Base-by-base conservation (phyloP, 2,888 invertebrate genomes). In the Sinopyrophorus schimmeli region DNA sequence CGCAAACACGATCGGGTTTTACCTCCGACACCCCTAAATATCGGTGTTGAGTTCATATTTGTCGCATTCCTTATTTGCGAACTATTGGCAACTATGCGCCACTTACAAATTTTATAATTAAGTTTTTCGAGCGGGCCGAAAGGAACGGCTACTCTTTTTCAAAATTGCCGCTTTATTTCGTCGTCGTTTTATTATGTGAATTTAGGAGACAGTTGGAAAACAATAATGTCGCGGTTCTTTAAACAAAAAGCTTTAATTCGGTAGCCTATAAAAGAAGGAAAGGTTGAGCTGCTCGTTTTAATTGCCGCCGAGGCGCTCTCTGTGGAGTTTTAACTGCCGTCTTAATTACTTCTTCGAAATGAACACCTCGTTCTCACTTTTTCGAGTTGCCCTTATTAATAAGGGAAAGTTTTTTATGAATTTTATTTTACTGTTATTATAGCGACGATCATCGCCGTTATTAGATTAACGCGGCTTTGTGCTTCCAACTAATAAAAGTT, bases 31-130 rank as follows among this genome's bases (percentile, higher is more conserved):
- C 48, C 55, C 54, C 59, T 50, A 64, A 68, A 68, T 67, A 67
- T 65, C 60, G 50, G 61, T 56, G 65, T 41, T 56, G 63, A 66
- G 66, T 68, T 66, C 60, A 68, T 69, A 68, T 68, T 68, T 67
- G 67, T 66, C 67, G 67, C 68, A 69, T 66, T 64, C 66, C 66
- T 63, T 61, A 32, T 37, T 59, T 58, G 63, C 63, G 63, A 66
- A 64, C 63, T 55, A 55, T 64, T 54, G 65, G 59, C 65, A 69
- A 68, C 66, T 68, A 69, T 69, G 67, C 68, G 66, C 64, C 58
- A 61, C 55, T 60, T 55, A 61, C 61, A 63, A n/a, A n/a, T 63
- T 62, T 60, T 61, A 21, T 30, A 40, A 40, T 40, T 40, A 40
- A 40, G 6, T 7, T 9, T 7, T 7, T 9, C 24, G 24, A 7